Evolutionary conservation across 2,113 vertebrate genomes (phyloP).

Genomic region (Heteronetta atricapilla): DNA sequence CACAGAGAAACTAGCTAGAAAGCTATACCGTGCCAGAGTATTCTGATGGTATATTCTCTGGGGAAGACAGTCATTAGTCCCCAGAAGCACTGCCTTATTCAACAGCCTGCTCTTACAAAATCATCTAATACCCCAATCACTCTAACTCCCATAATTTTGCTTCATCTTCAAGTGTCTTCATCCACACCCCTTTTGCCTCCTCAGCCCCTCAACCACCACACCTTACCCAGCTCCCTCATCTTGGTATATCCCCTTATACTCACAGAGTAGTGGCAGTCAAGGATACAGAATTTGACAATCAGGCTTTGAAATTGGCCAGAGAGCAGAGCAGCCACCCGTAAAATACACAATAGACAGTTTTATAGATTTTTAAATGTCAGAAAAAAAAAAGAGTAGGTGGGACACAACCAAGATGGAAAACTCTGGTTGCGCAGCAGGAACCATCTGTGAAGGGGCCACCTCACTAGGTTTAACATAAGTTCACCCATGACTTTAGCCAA

Average conservation of each 20-base stretch:
- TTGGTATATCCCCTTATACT: slow-evolving; percentile 74
- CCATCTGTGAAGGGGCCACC: background rate
- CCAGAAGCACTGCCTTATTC: background rate
- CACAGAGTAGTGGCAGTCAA: slow-evolving; percentile 76
- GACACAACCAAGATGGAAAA: background rate
- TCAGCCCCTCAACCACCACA: background rate
- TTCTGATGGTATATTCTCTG: background rate
- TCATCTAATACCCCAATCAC: background rate
- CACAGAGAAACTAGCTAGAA: background rate
- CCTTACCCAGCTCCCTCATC: slow-evolving; percentile 37
- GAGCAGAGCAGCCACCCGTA: slow-evolving; percentile 70
- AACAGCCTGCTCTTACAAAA: background rate
- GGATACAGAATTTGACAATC: slow-evolving; percentile 64
- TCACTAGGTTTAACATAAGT: background rate
- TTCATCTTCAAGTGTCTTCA: background rate
- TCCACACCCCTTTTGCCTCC: background rate
- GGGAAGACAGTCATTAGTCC: background rate
- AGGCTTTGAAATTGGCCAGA: slow-evolving; percentile 55
- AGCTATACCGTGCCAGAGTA: background rate
- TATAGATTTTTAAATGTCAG: background rate
- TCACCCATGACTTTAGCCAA: background rate
- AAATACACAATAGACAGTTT: background rate
- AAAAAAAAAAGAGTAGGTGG: background rate
- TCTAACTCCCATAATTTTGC: background rate
- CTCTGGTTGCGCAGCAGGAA: background rate